These are phyloP conservation scores for Dolichomitus sp. DNA, from an alignment of 2,888 invertebrate species.

Conservation along the genomic window DNA sequence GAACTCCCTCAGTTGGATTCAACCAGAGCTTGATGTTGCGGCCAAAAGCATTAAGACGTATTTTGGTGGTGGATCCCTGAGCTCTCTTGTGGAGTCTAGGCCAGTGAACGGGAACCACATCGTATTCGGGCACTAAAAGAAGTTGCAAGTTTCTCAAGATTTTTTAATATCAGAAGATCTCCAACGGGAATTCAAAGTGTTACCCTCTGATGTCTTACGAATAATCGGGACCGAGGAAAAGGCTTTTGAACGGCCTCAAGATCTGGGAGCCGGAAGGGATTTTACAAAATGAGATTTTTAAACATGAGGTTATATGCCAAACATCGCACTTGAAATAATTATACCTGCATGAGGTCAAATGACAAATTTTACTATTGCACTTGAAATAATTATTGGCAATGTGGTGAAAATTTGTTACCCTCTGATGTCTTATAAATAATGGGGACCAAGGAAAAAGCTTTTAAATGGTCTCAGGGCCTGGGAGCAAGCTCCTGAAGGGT, in stretches of 20 bases:
- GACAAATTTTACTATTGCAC: too few species aligned
- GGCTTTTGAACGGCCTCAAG: too few species aligned
- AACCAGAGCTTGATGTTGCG: slow-evolving; percentile 55
- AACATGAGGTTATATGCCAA: too few species aligned
- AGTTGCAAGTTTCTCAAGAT: background rate
- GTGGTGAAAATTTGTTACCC: slow-evolving; percentile 40
- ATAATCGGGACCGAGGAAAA: too few species aligned
- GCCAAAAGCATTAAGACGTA: slow-evolving; percentile 66
- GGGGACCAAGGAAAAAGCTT: too few species aligned
- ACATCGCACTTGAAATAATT: background rate
- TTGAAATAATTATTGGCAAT: too few species aligned
- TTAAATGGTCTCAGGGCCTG: too few species aligned
- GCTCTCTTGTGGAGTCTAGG: slow-evolving; percentile 57
- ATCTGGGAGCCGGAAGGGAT: too few species aligned
- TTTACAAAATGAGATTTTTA: too few species aligned
- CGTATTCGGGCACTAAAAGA: slow-evolving; percentile 56
- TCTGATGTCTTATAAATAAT: too few species aligned
- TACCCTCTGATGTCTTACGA: background rate
- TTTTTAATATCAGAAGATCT: background rate
- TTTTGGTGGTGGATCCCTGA: background rate
- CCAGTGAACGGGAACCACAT: slow-evolving; percentile 50
- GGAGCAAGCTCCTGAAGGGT: too few species aligned
- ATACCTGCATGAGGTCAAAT: slow-evolving; percentile 40
- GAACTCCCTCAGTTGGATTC: slow-evolving; percentile 56
- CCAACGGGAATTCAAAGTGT: too few species aligned